Conservation (phyloP, 1,140 invertebrate species). For the Drosophila mayri region DNA sequence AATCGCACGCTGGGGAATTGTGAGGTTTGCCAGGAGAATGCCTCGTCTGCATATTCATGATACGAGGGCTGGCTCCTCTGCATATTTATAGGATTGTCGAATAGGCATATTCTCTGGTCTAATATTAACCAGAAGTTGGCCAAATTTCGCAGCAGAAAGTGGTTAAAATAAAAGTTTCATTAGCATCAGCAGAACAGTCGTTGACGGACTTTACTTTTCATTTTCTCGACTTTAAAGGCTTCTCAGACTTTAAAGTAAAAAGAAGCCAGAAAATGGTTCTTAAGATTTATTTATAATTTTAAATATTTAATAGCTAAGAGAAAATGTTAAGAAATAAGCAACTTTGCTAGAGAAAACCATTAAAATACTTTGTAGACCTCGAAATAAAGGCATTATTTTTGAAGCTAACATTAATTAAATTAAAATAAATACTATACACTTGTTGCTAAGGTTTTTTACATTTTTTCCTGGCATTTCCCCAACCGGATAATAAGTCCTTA, state of each 20-base stretch:
- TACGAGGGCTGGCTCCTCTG: constrained; percentile 5
- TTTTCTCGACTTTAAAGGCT: not conserved
- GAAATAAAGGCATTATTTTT: not conserved
- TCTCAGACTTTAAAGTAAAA: too few relatives aligned
- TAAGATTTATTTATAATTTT: not conserved
- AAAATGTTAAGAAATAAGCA: not conserved
- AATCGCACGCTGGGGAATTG: constrained; percentile 53
- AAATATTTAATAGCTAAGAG: too few relatives aligned
- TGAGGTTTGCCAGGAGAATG: constrained; percentile 6
- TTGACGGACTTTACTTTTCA: not conserved
- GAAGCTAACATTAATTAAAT: not conserved
- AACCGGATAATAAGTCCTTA: constrained; percentile 27
- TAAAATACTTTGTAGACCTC: not conserved
- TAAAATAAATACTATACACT: not conserved
- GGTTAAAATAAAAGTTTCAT: constrained; percentile 21
- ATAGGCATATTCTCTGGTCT: constrained; percentile 2
- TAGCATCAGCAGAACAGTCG: not conserved
- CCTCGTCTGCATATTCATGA: constrained; percentile 31
- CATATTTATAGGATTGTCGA: constrained; percentile 30
- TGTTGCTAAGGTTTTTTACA: too few relatives aligned
- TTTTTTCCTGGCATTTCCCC: not conserved
- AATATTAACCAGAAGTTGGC: constrained; percentile 25
- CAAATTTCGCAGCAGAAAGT: not conserved
- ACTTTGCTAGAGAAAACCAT: not conserved
- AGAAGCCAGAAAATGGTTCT: not conserved